A percentile compares a stretch with the other conserved stretches of the same genome.
Evolutionary conservation across 2,797 vertebrate genomes (phyloP).

Genomic region (Thamnophis elegans): DNA sequence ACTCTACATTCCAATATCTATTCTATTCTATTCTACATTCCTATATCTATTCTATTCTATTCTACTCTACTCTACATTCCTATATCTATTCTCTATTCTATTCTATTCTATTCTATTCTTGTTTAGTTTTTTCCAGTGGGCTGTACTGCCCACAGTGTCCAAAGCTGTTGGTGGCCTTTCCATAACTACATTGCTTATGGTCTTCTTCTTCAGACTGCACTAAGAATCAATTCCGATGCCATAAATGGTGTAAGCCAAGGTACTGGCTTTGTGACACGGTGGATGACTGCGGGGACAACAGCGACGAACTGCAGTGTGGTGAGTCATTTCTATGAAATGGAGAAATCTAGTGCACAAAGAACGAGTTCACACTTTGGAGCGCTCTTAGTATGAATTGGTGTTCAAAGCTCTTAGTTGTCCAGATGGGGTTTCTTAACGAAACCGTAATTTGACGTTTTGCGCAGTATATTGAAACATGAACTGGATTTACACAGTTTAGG

Average conservation of each 20-base stretch:
- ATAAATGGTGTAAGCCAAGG: constrained; percentile 81
- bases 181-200: not conserved
- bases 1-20: no score
- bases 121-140: not conserved
- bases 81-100: no score
- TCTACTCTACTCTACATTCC: no score
- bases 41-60: no score
- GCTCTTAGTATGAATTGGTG: not conserved
- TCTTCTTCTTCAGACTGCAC: constrained; percentile 71
- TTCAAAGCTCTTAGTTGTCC: not conserved
- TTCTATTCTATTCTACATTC: no score
- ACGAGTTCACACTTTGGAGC: not conserved
- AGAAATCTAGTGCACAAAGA: not conserved
- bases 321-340: constrained; percentile 37
- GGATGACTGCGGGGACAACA: constrained; percentile 87
- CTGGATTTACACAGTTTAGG: not conserved
- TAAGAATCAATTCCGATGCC: constrained; percentile 73
- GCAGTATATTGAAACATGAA: not conserved
- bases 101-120: no score
- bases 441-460: not conserved
- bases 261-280: constrained; percentile 88
- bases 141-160: not conserved
- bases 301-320: constrained; percentile 87
- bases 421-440: not conserved
- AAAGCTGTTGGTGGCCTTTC: no score